These are phyloP conservation scores for Eumerus sabulonum DNA, from an alignment of 2,888 invertebrate species.

Conservation along the genomic window DNA sequence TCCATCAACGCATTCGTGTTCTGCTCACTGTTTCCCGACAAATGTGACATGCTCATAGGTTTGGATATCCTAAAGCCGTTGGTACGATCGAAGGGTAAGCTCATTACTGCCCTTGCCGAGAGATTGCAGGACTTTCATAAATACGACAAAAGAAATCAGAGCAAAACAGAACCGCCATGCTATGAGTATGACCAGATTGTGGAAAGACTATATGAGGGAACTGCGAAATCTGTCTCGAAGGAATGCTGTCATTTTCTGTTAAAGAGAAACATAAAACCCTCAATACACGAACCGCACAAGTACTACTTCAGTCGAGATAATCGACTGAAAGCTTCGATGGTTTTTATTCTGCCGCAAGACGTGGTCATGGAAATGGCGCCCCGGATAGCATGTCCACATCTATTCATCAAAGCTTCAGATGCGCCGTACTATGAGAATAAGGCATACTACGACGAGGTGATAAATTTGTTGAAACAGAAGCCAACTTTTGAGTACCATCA, in stretches of 20 bases:
- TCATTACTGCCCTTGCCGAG: constrained; percentile 76
- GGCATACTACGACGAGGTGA: constrained; percentile 79
- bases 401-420: constrained; percentile 80
- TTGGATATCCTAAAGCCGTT: constrained; percentile 76
- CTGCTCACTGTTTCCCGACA: constrained; percentile 82
- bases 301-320: constrained; percentile 84
- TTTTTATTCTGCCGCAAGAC: constrained; percentile 71
- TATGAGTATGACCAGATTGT: constrained; percentile 83
- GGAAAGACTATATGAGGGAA: constrained; percentile 81
- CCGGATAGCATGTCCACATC: constrained; percentile 81
- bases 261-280: constrained; percentile 81
- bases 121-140: constrained; percentile 78
- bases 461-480: constrained; percentile 80
- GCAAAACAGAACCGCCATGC: constrained; percentile 81
- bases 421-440: constrained; percentile 80
- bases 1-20: constrained; percentile 83
- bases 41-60: constrained; percentile 76
- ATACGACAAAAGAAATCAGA: constrained; percentile 75
- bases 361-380: constrained; percentile 80
- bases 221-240: constrained; percentile 81
- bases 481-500: constrained; percentile 81
- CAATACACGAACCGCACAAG: constrained; percentile 81
- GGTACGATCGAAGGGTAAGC: constrained; percentile 69
- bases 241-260: constrained; percentile 81
- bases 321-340: constrained; percentile 79